Percentiles rank a stretch among this genome's conserved stretches.
phyloP scores from a whole-genome alignment of 2,797 vertebrate genomes.

The Notamacropus eugenii region DNA sequence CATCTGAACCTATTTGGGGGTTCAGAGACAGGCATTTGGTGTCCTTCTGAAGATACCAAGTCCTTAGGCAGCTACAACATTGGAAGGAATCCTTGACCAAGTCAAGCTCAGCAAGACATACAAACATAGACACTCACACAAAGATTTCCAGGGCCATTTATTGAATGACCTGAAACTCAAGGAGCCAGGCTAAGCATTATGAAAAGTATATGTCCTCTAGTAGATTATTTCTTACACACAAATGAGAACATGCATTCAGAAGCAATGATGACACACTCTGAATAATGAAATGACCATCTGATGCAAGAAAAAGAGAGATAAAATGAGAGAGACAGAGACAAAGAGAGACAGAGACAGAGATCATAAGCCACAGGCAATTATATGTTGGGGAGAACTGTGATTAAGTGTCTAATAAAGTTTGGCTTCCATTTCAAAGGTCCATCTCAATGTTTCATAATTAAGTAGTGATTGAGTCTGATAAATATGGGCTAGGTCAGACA shows the following conservation, averaged over 20 bases:
- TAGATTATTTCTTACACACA: not conserved
- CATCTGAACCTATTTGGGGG: not conserved
- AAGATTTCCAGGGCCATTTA: not conserved
- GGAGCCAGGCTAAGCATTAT: not conserved
- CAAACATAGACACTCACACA: not conserved
- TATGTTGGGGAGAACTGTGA: constrained; percentile 40
- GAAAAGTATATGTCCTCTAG: not conserved
- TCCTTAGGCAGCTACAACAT: not conserved
- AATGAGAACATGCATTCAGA: not conserved
- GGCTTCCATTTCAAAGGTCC: constrained; percentile 77
- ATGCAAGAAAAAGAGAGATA: not conserved
- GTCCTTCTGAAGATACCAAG: not conserved
- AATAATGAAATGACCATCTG: not conserved
- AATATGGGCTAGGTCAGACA: constrained; percentile 41
- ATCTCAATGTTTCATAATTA: constrained; percentile 57
- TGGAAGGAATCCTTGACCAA: not conserved
- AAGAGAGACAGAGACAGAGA: constrained; percentile 18
- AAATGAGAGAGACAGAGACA: not conserved
- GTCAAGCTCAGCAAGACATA: not conserved
- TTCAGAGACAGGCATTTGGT: not conserved
- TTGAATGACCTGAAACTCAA: not conserved
- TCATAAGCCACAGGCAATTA: constrained; percentile 31
- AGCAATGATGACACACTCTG: not conserved
- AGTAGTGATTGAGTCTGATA: constrained; percentile 53
- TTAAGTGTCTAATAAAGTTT: constrained; percentile 65